Conservation (phyloP, 2,888 invertebrate genomes). For the Xanthia icteritia region DNA sequence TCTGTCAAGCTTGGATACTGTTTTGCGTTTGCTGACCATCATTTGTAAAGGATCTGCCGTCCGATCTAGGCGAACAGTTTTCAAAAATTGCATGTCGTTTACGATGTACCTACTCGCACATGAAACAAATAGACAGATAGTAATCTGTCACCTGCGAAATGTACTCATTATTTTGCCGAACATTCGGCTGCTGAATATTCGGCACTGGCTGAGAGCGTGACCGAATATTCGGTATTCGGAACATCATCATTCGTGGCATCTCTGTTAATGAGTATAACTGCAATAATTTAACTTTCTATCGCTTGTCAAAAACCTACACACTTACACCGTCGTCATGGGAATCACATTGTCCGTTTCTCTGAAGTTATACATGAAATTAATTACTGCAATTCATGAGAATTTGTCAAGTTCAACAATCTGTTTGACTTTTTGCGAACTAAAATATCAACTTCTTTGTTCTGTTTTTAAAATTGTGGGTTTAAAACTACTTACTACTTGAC, state of each 20-base stretch:
- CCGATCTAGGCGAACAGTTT: neutral
- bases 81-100: neutral
- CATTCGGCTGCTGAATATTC: neutral
- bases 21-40: neutral
- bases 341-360: constrained; percentile 26
- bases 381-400: neutral
- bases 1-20: neutral
- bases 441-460: neutral
- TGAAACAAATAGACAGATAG: neutral
- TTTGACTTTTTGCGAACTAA: neutral
- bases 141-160: neutral
- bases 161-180: neutral
- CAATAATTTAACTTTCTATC: constrained; percentile 22
- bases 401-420: neutral
- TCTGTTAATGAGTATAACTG: neutral
- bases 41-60: neutral
- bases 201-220: neutral
- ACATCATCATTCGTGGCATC: neutral
- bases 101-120: neutral
- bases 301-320: constrained; percentile 1
- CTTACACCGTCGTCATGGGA: constrained; percentile 20
- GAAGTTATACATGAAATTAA: neutral
- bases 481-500: neutral
- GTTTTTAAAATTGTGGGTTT: neutral
- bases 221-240: neutral